Base-by-base conservation (phyloP, 2,797 vertebrate genomes). In the Liparis tanakae region DNA sequence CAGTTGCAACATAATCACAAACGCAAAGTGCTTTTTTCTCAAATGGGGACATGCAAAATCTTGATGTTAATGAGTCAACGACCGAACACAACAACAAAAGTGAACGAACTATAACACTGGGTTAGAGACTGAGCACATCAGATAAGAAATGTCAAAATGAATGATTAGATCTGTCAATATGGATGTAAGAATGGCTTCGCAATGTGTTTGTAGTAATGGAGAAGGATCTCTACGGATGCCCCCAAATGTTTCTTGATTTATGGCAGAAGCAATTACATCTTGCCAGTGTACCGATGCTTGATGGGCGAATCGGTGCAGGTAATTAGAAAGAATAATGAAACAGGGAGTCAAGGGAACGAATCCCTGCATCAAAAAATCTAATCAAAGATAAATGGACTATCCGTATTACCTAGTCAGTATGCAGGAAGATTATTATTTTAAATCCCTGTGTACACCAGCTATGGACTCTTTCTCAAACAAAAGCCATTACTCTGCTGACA, bases 241-340 rank as follows among this genome's bases (percentile, higher is more conserved):
- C 62, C 75, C 81, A 82, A 90, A 92, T 86, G 75, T 89, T 91
- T 84, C 86, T 83, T 93, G 92, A 93, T 93, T 94, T 91, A 92
- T 92, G 83, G 87, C 87, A 87, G 87, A 91, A 88, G 89, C 87
- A 92, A 94, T 93, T 93, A 92, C 78, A 88, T 90, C 88, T 90
- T 82, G 87, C 88, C 83, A 86, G 83, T 80, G 76, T 83, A 84
- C 82, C 72, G 50, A 81, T 77, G 76, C 83, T 90, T 90, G 90
- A 92, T 90, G 86, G 87, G 89, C 75, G 74, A 93, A 90, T 89
- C 80, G 66, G 86, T 82, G 87, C 88, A 93, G 92, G 92, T 94
- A 93, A 94, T 94, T 94, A 93, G 85, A 91, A 93, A 93, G 89
- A 93, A 93, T 93, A 92, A 94, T 93, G 91, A 91, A 94, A 94